Base-by-base conservation (phyloP, 1,140 invertebrate genomes). In the Macrobrachium nipponense region DNA sequence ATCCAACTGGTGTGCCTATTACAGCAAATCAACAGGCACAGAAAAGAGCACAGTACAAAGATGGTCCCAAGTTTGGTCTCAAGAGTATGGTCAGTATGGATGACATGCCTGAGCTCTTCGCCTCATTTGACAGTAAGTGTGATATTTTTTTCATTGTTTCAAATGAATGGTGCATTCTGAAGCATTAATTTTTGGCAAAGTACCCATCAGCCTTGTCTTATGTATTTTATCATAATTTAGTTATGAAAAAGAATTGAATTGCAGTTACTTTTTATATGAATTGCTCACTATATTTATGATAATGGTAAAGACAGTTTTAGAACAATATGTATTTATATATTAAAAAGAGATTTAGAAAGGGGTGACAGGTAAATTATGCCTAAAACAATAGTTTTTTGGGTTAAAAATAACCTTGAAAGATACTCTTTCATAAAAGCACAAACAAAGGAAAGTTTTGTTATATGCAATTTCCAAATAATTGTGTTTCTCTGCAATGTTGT, bases 31-130 rank as follows among this genome's bases (percentile, higher is more conserved):
- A 81, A 43, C 82, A 82, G 27, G 66, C 87, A 17, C 85, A 87
- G 23, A 88, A 88, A 76, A 78, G 87, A 60, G 84, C 78, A 12
- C 82, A 87, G 76, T 85, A 84, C 82, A 89, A 83, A 73, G 82
- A 80, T 58, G 81, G 88, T 14, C 62, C 79, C n/a, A 94, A 95
- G 90, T 92, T 97, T 79, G 96, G 97, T 91, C 97, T 97, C 90
- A 94, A 96, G 89, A 97, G 96, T 90, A 96, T 98, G 94, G 96
- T 98, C 77, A 97, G 96, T 43, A 95, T 97, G 82, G 97, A 98
- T 88, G 97, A 98, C 90, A 97, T 96, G 94, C 96, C 97, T 11
- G 96, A 97, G 91, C 93, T 98, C 60, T 98, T 98, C 92, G 96
- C 96, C 82, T 96, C 96, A 77, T 96, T 98, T 91, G 97, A 98